phyloP scores from a whole-genome alignment of 2,113 vertebrate genomes.

The Pyrgilauda ruficollis region DNA sequence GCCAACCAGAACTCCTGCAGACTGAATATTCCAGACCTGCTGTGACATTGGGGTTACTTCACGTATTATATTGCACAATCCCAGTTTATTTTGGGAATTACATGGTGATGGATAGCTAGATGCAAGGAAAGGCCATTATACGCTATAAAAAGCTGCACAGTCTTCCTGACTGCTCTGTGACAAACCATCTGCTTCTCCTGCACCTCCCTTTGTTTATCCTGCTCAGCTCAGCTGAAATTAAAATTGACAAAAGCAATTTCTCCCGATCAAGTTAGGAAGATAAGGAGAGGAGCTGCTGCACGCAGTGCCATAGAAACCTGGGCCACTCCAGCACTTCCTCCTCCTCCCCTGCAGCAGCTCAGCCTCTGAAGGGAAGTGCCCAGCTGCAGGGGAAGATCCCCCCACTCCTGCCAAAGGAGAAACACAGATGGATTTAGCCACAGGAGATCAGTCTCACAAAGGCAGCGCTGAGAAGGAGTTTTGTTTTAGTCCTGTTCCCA shows the following conservation, averaged over 20 bases:
- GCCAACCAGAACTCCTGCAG: neutral
- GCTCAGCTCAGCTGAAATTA: slow-evolving; percentile 57
- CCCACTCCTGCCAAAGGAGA: neutral
- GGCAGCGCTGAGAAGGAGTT: neutral
- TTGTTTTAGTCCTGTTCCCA: neutral
- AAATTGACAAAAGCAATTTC: slow-evolving; percentile 66
- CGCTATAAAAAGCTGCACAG: slow-evolving; percentile 42
- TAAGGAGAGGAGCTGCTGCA: neutral
- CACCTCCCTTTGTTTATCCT: slow-evolving; percentile 53
- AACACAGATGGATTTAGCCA: slow-evolving; percentile 29
- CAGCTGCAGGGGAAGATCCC: slow-evolving; percentile 19
- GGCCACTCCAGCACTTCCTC: neutral
- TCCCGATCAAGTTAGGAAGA: slow-evolving; percentile 34
- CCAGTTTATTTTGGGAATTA: slow-evolving; percentile 43
- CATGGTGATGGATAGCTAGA: slow-evolving; percentile 12
- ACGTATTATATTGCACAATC: neutral
- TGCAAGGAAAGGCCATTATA: slow-evolving; percentile 49
- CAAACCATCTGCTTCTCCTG: slow-evolving; percentile 57
- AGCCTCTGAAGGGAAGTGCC: neutral
- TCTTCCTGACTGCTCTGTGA: slow-evolving; percentile 45
- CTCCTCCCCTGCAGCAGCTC: neutral
- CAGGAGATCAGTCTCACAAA: neutral
- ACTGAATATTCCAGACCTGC: neutral
- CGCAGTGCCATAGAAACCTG: slow-evolving; percentile 38
- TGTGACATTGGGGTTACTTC: neutral